phyloP scores from a whole-genome alignment of 1,140 invertebrate species.

The Luehdorfia chinensis region DNA sequence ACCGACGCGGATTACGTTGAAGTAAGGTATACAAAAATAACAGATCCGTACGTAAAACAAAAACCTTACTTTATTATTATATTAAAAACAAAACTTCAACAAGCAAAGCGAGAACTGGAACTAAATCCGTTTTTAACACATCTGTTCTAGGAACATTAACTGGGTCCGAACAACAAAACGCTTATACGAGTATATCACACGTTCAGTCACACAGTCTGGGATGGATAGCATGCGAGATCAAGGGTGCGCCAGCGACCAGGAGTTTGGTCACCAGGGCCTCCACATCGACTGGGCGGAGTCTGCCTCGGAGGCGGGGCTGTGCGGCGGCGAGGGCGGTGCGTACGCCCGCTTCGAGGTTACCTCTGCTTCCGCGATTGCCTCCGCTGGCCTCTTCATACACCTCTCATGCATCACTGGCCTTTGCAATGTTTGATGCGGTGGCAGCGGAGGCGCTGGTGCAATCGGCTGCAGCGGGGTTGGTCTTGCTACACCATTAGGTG shows the following conservation, averaged over 20 bases:
- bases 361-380: conserved; percentile 49
- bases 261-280: conserved; percentile 73
- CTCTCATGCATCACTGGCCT: conserved; percentile 50
- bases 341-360: conserved; percentile 57
- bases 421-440: conserved; percentile 51
- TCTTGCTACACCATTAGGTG: conserved; percentile 47
- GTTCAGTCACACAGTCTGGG: conserved; percentile 36
- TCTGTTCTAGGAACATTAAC: conserved; percentile 64
- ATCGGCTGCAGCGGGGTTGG: conserved; percentile 71
- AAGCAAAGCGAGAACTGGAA: conserved; percentile 59
- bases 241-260: conserved; percentile 23
- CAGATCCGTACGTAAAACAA: conserved; percentile 39
- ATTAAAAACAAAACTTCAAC: conserved; percentile 69
- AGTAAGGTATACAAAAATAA: conserved; percentile 64
- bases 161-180: conserved; percentile 60
- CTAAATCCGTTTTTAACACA: conserved; percentile 42
- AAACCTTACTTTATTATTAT: conserved; percentile 72
- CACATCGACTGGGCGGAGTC: conserved; percentile 75
- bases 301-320: conserved; percentile 76
- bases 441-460: conserved; percentile 79
- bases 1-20: conserved; percentile 62
- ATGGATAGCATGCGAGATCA: conserved; percentile 39
- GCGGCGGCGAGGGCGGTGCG: conserved; percentile 77
- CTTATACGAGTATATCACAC: conserved; percentile 64
- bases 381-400: conserved; percentile 54